Base-by-base conservation (phyloP, 2,888 invertebrate genomes). In the Myopa testacea region DNA sequence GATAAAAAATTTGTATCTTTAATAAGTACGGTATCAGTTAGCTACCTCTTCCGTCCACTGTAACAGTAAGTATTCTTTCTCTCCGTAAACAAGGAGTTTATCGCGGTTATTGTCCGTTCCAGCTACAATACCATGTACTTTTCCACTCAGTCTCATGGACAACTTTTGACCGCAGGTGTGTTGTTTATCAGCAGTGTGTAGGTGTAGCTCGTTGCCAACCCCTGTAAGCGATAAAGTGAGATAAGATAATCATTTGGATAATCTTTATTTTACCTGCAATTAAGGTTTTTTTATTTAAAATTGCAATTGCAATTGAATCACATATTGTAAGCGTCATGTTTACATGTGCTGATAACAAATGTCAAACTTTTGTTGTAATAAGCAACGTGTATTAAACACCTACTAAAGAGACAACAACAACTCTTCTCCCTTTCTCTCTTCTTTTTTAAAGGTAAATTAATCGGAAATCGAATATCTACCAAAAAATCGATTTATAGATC, bases 131-230 rank as follows among this genome's bases (percentile, higher is more conserved):
- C 82, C 82, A 78, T 83, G 83, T 1, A 83, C 70, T 79, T 82
- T 83, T 60, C 80, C 81, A 40, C 37, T 73, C 4, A 81, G 76
- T 55, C 65, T 79, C 14, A 78, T 72, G 40, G 74, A 52, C n/a
- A 81, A 60, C 34, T 75, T 75, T 65, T 71, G 37, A 6, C 65
- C 52, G 34, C 45, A 68, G 45, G 75, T 67, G 34, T 70, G 68
- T 19, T 70, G 65, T 5, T 67, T 37, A 16, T 68, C 74, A 3
- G 6, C 76, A 8, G 55, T 77, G 77, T 79, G 80, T 38, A 83
- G 75, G 79, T 82, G 81, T 67, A 83, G 55, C 68, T 82, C 82
- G 79, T 83, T 81, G 60, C 82, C 83, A 40, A 82, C 79, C 19
- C 82, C 83, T 83, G 14, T 34, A 58, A 45, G 4, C 3, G 8